These are phyloP conservation scores for Thymallus thymallus DNA, from an alignment of 2,113 vertebrate genomes.

Conservation along the genomic window DNA sequence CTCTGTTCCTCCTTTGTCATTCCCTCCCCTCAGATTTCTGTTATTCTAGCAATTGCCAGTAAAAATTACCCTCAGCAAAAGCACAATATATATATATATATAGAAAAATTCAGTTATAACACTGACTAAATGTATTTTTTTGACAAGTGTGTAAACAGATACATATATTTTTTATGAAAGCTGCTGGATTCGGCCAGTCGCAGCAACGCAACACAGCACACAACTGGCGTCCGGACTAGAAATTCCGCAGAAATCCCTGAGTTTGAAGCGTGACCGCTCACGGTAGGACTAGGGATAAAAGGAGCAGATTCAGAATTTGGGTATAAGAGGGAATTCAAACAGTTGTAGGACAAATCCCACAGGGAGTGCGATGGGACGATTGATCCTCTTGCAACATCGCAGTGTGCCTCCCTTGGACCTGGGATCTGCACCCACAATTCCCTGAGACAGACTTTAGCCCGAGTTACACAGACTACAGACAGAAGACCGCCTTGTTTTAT, in stretches of 20 bases:
- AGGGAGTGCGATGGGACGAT: not conserved
- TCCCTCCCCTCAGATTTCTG: not conserved
- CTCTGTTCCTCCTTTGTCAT: not conserved
- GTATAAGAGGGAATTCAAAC: conserved; percentile 59
- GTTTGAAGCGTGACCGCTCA: conserved; percentile 65
- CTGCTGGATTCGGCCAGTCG: not conserved
- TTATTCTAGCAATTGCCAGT: not conserved
- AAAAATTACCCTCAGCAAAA: not conserved
- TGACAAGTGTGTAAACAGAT: not conserved
- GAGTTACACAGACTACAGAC: not conserved
- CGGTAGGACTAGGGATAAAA: conserved; percentile 62
- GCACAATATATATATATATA: no score
- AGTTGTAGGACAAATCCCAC: conserved; percentile 47
- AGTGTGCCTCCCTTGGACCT: conserved; percentile 5
- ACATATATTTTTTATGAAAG: not conserved
- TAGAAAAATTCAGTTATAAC: not conserved
- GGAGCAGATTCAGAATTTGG: conserved; percentile 60
- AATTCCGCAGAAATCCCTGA: conserved; percentile 64
- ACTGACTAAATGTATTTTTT: not conserved
- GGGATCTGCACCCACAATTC: conserved; percentile 22
- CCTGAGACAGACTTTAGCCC: conserved; percentile 10
- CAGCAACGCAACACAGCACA: conserved; percentile 3
- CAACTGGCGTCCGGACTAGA: conserved; percentile 46
- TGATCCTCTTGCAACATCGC: not conserved
- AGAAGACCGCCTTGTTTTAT: not conserved